Evolutionary conservation across 2,113 vertebrate species (phyloP).

Genomic region (Tursiops truncatus): DNA sequence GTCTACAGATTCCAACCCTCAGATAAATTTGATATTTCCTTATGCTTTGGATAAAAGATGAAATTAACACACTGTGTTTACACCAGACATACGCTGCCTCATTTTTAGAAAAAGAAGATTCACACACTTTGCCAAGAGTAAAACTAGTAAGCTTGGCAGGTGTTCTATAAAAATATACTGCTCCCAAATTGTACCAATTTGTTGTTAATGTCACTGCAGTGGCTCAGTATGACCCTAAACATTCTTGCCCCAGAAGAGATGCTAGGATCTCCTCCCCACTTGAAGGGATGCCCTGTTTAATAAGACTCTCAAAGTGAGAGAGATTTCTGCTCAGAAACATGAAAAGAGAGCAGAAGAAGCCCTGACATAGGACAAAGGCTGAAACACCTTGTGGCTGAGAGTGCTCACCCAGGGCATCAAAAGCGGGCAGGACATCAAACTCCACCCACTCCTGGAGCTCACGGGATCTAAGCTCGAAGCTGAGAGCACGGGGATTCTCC

Average conservation of each 20-base stretch:
- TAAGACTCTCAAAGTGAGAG: background rate
- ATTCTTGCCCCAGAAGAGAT: background rate
- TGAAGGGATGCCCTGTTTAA: background rate
- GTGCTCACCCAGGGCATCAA: slow-evolving; percentile 60
- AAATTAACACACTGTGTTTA: background rate
- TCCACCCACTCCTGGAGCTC: accelerated
- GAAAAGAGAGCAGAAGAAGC: background rate
- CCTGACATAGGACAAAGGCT: accelerated
- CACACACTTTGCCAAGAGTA: background rate
- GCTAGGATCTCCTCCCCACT: background rate
- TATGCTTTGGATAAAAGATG: background rate
- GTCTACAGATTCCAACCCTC: background rate
- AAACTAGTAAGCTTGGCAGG: background rate
- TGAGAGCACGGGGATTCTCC: background rate
- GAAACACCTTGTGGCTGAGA: accelerated
- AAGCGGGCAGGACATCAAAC: slow-evolving; percentile 67
- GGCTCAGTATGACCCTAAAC: background rate
- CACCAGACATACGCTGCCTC: background rate
- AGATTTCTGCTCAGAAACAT: background rate
- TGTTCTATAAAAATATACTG: background rate
- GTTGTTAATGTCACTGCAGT: too few species aligned
- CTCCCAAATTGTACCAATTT: background rate
- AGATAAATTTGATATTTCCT: background rate
- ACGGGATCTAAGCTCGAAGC: background rate
- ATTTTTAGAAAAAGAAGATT: background rate